A percentile compares a stretch with the other conserved stretches of the same genome.
These are phyloP conservation scores for Cettia cetti DNA, from an alignment of 2,113 vertebrate species.

Conservation along the genomic window DNA sequence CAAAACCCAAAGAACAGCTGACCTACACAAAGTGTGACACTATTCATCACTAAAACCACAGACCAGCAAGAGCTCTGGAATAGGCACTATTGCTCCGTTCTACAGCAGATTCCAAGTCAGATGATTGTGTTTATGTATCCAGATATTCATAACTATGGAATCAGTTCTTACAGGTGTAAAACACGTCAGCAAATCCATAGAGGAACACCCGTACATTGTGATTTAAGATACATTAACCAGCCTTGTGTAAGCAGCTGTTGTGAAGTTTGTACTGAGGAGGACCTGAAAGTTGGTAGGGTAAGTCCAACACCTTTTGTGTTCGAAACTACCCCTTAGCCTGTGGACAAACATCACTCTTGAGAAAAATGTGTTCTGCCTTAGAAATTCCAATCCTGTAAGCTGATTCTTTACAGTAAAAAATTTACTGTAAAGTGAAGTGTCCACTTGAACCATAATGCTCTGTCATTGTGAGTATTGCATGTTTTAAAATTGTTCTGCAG, in stretches of 20 bases:
- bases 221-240: background rate
- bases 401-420: background rate
- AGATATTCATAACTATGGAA: background rate
- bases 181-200: background rate
- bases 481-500: background rate
- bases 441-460: background rate
- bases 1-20: background rate
- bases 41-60: background rate
- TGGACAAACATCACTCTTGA: background rate
- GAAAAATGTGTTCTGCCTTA: background rate
- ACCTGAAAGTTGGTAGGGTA: background rate
- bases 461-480: background rate
- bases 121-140: background rate
- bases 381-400: background rate
- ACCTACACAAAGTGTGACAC: too few species aligned
- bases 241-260: background rate
- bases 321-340: background rate
- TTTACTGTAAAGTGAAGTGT: background rate
- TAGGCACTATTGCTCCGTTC: background rate
- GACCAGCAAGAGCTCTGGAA: background rate
- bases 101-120: background rate
- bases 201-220: accelerated
- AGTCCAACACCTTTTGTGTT: background rate
- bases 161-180: background rate
- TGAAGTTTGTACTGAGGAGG: background rate